Percentiles rank a stretch among this genome's conserved stretches.
Conservation (phyloP, 2,888 invertebrate species). For the Sphecodes monilicornis region DNA sequence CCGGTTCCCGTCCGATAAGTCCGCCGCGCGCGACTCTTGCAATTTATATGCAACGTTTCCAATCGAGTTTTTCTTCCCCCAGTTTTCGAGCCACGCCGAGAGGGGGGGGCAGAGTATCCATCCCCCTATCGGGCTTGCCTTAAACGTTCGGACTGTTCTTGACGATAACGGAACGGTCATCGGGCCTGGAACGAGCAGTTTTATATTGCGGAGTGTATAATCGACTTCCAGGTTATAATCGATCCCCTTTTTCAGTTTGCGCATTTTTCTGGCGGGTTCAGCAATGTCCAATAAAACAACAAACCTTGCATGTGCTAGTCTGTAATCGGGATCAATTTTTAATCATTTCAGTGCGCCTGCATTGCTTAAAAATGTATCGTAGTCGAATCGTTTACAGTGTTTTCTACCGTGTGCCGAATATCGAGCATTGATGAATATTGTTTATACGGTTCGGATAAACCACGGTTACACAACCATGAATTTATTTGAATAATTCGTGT, state of each 20-base stretch:
- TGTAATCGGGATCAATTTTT: too few species aligned
- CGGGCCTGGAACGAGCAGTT: background rate
- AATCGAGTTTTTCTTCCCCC: constrained; percentile 17
- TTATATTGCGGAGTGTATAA: background rate
- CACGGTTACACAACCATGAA: background rate
- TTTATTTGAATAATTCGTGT: background rate
- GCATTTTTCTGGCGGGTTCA: background rate
- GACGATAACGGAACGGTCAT: constrained; percentile 6
- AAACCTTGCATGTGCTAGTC: too few species aligned
- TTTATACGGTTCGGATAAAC: background rate
- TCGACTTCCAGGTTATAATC: background rate
- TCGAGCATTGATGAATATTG: too few species aligned
- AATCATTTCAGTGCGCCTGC: too few species aligned
- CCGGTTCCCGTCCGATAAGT: constrained; percentile 32
- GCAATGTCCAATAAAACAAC: too few species aligned
- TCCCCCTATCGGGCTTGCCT: constrained; percentile 14
- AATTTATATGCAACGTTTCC: constrained; percentile 35
- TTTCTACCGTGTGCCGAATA: background rate
- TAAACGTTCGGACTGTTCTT: constrained; percentile 6
- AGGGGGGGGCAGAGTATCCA: background rate
- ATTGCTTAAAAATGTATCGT: too few species aligned
- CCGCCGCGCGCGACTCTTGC: constrained; percentile 21
- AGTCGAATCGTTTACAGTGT: background rate
- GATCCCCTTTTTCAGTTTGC: background rate
- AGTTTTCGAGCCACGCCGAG: background rate